Conservation (phyloP, 2,113 vertebrate genomes). For the Clarias gariepinus region DNA sequence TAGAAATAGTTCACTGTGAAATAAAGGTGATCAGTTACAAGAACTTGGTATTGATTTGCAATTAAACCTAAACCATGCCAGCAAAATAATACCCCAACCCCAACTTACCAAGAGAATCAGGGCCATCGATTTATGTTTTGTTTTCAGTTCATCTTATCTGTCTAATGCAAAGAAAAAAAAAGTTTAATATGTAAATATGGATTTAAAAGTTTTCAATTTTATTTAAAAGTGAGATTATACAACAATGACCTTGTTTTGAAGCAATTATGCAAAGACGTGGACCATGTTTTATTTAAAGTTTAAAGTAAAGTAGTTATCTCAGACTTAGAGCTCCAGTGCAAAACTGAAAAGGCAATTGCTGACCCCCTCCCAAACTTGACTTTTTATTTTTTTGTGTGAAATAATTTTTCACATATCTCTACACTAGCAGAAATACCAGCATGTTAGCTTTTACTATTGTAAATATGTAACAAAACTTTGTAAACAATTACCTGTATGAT, state of each 20-base stretch:
- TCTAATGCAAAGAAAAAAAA: not conserved
- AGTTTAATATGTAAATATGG: not conserved
- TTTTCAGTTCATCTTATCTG: not conserved
- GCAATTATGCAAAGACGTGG: not conserved
- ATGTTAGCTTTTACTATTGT: slow-evolving; percentile 30
- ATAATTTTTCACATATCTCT: slow-evolving; percentile 12
- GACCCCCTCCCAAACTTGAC: not conserved
- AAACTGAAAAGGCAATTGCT: not conserved
- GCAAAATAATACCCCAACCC: not conserved
- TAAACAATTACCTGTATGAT: slow-evolving; percentile 43
- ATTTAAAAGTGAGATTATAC: not conserved
- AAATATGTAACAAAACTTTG: slow-evolving; percentile 31
- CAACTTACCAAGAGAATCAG: not conserved
- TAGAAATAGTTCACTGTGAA: not conserved
- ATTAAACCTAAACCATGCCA: not conserved
- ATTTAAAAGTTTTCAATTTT: not conserved
- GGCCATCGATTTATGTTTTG: not conserved
- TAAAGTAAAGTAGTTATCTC: not conserved
- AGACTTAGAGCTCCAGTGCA: not conserved
- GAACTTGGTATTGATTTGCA: not conserved
- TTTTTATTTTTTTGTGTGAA: not conserved
- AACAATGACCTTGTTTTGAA: not conserved
- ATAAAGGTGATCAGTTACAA: not conserved
- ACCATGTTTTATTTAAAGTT: not conserved
- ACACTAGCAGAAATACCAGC: slow-evolving; percentile 35